Percentiles rank a stretch among this genome's conserved stretches.
Evolutionary conservation across 2,113 vertebrate species (phyloP).

Genomic region (Amphilophus citrinellus): DNA sequence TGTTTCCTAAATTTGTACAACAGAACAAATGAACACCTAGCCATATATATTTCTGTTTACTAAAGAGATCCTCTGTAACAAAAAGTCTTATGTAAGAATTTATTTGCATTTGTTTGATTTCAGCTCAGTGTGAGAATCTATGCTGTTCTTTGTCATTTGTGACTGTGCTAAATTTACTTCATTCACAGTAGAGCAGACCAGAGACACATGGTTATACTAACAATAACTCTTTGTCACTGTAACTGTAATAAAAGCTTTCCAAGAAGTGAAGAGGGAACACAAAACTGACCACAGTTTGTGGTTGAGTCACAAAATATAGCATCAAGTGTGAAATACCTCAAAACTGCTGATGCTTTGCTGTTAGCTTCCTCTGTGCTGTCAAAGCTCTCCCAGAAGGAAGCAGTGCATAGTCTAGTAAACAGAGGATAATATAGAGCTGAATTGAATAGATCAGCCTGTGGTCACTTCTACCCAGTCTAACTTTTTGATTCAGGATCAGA

Average conservation of each 20-base stretch:
- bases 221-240: neutral
- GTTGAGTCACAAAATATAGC: neutral
- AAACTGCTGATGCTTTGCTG: neutral
- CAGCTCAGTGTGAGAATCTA: neutral
- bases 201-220: neutral
- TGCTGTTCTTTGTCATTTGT: neutral
- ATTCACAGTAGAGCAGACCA: neutral
- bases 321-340: neutral
- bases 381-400: neutral
- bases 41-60: neutral
- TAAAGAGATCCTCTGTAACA: neutral
- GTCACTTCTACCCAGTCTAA: neutral
- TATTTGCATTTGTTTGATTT: neutral
- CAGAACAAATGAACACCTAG: too few species aligned
- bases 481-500: neutral
- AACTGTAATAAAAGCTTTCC: neutral
- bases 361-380: neutral
- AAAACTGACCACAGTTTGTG: neutral
- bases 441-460: neutral
- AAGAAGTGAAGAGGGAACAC: neutral
- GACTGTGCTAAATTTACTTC: neutral
- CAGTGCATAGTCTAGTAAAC: neutral
- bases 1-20: too few species aligned
- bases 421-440: neutral
- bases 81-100: neutral